phyloP scores from a whole-genome alignment of 2,888 invertebrate species.

The Clostera curtula region DNA sequence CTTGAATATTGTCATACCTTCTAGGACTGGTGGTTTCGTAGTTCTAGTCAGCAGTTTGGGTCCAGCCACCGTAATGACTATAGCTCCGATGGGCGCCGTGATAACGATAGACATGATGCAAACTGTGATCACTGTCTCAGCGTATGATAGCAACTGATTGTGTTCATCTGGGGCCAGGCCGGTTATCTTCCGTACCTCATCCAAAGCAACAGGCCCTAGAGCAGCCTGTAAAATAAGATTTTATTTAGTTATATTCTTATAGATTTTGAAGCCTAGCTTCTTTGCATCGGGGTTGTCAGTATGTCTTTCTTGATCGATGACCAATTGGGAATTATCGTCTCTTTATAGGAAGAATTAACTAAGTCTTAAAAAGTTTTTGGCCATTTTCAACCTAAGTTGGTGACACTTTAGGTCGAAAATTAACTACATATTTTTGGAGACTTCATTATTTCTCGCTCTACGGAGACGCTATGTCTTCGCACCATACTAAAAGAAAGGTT shows the following conservation, averaged over 20 bases:
- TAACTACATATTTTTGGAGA: no score
- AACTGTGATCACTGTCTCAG: slow-evolving; percentile 82
- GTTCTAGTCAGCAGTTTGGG: slow-evolving; percentile 86
- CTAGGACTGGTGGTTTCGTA: slow-evolving; percentile 78
- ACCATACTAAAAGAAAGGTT: no score
- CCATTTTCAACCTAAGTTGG: no score
- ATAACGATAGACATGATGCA: slow-evolving; percentile 88
- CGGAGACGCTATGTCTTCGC: no score
- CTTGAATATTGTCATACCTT: slow-evolving; percentile 59
- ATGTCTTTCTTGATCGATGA: no score
- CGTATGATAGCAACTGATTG: slow-evolving; percentile 75
- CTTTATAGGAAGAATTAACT: no score
- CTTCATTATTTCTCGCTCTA: no score
- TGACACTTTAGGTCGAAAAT: no score
- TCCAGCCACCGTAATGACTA: slow-evolving; percentile 86
- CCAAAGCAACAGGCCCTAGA: slow-evolving; percentile 84
- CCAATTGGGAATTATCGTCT: no score
- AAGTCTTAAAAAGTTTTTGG: no score
- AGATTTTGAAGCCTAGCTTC: no score
- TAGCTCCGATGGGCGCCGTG: slow-evolving; percentile 89
- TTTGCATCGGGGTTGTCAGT: no score
- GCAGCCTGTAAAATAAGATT: slow-evolving; percentile 77
- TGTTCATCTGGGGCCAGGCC: slow-evolving; percentile 32
- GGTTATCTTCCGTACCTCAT: slow-evolving; percentile 69
- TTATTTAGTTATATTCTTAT: neutral